Conservation (phyloP, 2,797 vertebrate genomes). For the Todus mexicanus region DNA sequence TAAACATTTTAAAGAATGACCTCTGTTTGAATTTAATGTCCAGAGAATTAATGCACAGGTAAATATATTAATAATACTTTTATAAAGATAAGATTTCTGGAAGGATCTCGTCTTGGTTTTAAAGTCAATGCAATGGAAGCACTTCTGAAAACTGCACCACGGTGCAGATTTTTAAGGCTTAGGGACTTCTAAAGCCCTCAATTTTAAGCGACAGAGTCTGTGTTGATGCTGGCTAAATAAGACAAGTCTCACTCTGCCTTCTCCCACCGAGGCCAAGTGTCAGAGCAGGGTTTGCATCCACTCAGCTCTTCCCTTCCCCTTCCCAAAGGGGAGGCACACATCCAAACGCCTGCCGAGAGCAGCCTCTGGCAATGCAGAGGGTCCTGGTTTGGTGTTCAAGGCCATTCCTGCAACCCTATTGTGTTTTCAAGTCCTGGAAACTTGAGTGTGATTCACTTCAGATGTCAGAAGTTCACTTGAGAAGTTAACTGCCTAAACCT, state of each 20-base stretch:
- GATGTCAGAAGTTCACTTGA: background rate
- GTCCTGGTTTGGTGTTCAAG: background rate
- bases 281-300: background rate
- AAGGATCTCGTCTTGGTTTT: background rate
- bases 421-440: background rate
- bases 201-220: background rate
- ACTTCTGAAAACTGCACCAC: background rate
- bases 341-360: background rate
- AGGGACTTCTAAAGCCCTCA: background rate
- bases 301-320: background rate
- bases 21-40: background rate
- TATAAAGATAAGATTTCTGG: background rate
- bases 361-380: background rate
- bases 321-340: background rate
- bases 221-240: background rate
- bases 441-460: background rate
- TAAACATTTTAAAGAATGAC: background rate
- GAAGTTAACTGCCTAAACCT: background rate
- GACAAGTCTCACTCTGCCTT: background rate
- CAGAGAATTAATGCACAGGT: background rate
- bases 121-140: background rate
- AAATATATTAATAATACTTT: background rate
- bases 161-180: background rate
- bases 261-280: accelerated
- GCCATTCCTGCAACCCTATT: background rate